Conservation (phyloP, 2,888 invertebrate species). For the Palloptera scutellata region DNA sequence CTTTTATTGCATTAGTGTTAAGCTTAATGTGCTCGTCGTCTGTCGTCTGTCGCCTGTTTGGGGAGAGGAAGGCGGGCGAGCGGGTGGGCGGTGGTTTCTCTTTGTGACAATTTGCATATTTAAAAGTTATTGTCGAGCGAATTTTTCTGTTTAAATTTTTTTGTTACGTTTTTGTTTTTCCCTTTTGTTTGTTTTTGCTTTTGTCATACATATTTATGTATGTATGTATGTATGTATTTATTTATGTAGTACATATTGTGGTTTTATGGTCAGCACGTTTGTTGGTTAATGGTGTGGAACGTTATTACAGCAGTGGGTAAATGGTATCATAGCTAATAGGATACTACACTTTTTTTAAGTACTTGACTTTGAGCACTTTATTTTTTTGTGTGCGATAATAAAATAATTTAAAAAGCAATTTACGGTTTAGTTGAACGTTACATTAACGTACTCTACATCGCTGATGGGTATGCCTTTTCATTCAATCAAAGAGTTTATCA, state of each 20-base stretch:
- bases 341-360: too few species aligned
- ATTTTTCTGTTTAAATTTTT: slow-evolving; percentile 14
- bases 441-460: too few species aligned
- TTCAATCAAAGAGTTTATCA: too few species aligned
- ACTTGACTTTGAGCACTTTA: too few species aligned
- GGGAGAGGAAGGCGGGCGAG: too few species aligned
- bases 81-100: slow-evolving; percentile 35
- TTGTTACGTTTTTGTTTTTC: slow-evolving; percentile 2
- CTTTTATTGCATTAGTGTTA: slow-evolving; percentile 17
- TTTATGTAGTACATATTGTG: not conserved
- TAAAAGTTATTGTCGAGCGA: slow-evolving; percentile 37
- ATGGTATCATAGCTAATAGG: too few species aligned
- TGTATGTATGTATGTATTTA: not conserved
- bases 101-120: slow-evolving; percentile 43
- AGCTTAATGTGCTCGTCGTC: slow-evolving; percentile 4
- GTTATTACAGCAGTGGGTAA: slow-evolving; percentile 32
- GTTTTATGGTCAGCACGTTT: slow-evolving; percentile 38
- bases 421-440: too few species aligned
- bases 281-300: slow-evolving; percentile 41
- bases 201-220: not conserved
- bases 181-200: not conserved
- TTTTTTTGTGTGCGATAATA: too few species aligned
- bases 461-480: too few species aligned
- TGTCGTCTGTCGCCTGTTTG: too few species aligned
- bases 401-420: too few species aligned